Evolutionary conservation across 2,797 vertebrate genomes (phyloP), one percentile per base, ranked within the genome.

Genomic region (Diplodus sargus): DNA sequence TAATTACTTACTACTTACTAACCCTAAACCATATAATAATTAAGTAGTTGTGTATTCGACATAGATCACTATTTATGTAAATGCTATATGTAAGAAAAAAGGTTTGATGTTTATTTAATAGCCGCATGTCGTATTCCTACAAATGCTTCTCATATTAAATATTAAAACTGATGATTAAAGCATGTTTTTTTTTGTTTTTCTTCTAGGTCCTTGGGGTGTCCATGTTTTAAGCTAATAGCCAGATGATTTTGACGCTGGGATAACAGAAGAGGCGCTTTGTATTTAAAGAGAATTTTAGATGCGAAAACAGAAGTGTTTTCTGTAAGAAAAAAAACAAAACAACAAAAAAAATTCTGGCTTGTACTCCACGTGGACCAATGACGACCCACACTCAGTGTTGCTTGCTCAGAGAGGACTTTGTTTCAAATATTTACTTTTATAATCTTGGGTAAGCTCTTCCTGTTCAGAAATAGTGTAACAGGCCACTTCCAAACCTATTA

Each of bases 321-420:
- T 95, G 92, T 94, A 97, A 93, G 86, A 90, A 93, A 93, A 91
- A 91, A 91, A 91, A 84, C n/a, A 56, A 58, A 70, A 90, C 53
- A 82, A 87, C 39, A 89, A 96, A 96, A 96, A 96, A 91, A 90
- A 85, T 82, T 97, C 91, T 91, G 93, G 91, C 96, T 97, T 96
- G 95, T 97, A 88, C 92, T 95, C 93, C 93, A 94, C 91, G 96
- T 94, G 96, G 97, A 97, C 97, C 96, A 97, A 98, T 95, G 97
- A 96, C 96, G 95, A 96, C 97, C 97, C 96, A 97, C 96, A 96
- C 97, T 97, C 96, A 97, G 96, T 97, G 97, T 97, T 98, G 96
- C 97, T 97, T 97, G 97, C 96, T 97, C 95, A 96, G 96, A 96
- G 95, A 94, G 94, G 94, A 96, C 94, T 95, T 94, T 93, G 92